Conservation (phyloP, 2,113 vertebrate genomes). For the Mugil cephalus region DNA sequence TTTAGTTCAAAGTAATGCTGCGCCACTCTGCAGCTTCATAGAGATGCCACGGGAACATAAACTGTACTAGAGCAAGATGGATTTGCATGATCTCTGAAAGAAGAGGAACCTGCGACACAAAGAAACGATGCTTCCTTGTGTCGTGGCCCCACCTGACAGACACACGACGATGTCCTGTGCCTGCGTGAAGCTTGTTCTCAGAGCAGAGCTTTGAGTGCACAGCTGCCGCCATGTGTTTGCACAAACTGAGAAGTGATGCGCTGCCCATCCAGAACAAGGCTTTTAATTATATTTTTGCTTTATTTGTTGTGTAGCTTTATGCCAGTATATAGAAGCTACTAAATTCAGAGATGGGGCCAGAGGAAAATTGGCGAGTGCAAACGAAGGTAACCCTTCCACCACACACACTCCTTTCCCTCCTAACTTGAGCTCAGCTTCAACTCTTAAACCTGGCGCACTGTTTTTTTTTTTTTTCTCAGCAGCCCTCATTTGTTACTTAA, state of each 20-base stretch:
- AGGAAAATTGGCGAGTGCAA: constrained; percentile 91
- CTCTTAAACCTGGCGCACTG: constrained; percentile 77
- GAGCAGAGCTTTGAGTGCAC: constrained; percentile 1
- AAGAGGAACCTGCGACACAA: constrained; percentile 18
- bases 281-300: constrained; percentile 91
- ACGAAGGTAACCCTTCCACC: constrained; percentile 93
- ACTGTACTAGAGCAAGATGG: constrained; percentile 22
- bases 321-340: constrained; percentile 99
- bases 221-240: constrained; percentile 35
- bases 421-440: constrained; percentile 83
- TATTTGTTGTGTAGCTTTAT: constrained; percentile 98
- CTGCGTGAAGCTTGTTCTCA: constrained; percentile 27
- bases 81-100: constrained; percentile 32
- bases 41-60: constrained; percentile 11
- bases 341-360: constrained; percentile 96
- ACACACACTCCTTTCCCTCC: constrained; percentile 74
- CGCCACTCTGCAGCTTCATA: not conserved
- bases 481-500: constrained; percentile 51
- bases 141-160: constrained; percentile 35
- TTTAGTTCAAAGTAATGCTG: not conserved
- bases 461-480: constrained; percentile 67
- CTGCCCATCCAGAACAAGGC: constrained; percentile 67
- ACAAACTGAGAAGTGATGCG: constrained; percentile 72
- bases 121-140: constrained; percentile 12
- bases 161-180: constrained; percentile 1